A percentile compares a stretch with the other conserved stretches of the same genome.
Evolutionary conservation across 30 jellyfish, hydroid and myxozoan species (phyloP).

Genomic region (Calvadosia cruxmelitensis): DNA sequence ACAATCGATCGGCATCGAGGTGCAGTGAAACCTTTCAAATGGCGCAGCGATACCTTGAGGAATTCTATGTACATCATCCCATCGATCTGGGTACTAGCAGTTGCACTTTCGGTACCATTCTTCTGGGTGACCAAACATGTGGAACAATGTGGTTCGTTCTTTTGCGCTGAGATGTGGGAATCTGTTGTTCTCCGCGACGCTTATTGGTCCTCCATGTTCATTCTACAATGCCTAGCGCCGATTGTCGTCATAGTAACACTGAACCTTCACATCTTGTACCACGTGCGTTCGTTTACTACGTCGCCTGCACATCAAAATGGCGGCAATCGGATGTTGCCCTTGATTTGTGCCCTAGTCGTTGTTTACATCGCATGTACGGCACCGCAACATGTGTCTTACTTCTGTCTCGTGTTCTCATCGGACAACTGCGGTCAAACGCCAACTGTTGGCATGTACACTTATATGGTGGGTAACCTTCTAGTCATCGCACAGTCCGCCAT

Average conservation of each 20-base stretch:
- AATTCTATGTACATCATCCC: slow-evolving; percentile 39
- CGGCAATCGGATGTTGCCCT: slow-evolving; percentile 68
- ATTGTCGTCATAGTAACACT: slow-evolving; percentile 44
- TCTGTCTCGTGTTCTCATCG: slow-evolving; percentile 22
- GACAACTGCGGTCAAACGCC: slow-evolving; percentile 22
- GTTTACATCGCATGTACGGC: slow-evolving; percentile 83
- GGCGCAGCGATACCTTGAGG: slow-evolving; percentile 79
- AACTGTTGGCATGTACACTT: slow-evolving; percentile 14
- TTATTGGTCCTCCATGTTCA: slow-evolving; percentile 71
- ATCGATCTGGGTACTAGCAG: slow-evolving; percentile 67
- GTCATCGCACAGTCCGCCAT: slow-evolving; percentile 70
- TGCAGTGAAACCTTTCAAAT: slow-evolving; percentile 59
- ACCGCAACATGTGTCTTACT: slow-evolving; percentile 77
- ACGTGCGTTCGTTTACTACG: slow-evolving; percentile 13
- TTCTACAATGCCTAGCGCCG: slow-evolving; percentile 41
- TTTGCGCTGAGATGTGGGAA: slow-evolving; percentile 65
- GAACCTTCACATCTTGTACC: slow-evolving; percentile 51
- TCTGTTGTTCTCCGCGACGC: background rate
- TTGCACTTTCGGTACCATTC: slow-evolving; percentile 48
- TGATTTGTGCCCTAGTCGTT: slow-evolving; percentile 71
- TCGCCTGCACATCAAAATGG: slow-evolving; percentile 35
- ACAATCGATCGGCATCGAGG: slow-evolving; percentile 93
- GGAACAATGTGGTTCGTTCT: slow-evolving; percentile 7
- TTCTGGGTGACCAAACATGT: slow-evolving; percentile 16
- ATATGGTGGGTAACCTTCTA: slow-evolving; percentile 51